A percentile compares a stretch with the other conserved stretches of the same genome.
These are phyloP conservation scores for Pachydiplax longipennis DNA, from an alignment of 2,888 invertebrate genomes.

Conservation along the genomic window DNA sequence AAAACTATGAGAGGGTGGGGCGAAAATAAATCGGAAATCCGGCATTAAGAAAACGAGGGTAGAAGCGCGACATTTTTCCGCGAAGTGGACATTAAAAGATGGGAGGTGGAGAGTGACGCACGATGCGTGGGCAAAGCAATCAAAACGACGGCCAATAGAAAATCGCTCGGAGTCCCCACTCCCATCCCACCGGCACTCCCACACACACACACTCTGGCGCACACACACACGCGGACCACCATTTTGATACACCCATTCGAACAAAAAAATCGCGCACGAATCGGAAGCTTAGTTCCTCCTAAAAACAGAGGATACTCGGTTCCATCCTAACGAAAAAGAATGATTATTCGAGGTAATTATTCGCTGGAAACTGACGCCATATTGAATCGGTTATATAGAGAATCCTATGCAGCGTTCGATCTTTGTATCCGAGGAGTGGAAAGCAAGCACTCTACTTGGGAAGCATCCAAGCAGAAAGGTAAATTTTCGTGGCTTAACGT, in stretches of 20 bases:
- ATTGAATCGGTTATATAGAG: too few relatives aligned
- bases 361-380: not conserved
- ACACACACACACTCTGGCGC: conserved; percentile 18
- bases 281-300: not conserved
- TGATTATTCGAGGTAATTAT: not conserved
- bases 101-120: conserved; percentile 45
- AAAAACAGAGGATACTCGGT: not conserved
- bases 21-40: conserved; percentile 54
- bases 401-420: too few relatives aligned
- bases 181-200: conserved; percentile 43
- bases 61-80: conserved; percentile 52
- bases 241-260: too few relatives aligned
- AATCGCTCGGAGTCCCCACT: conserved; percentile 19
- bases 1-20: conserved; percentile 34
- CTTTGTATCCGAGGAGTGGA: not conserved
- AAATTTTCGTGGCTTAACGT: not conserved
- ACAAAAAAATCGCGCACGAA: not conserved
- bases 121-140: conserved; percentile 37
- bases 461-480: not conserved
- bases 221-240: not conserved
- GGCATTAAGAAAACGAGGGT: not conserved
- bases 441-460: not conserved
- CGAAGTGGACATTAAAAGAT: conserved; percentile 1
- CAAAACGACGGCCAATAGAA: conserved; percentile 36
- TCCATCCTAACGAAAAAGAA: too few relatives aligned